A percentile compares a stretch with the other conserved stretches of the same genome.
Conservation (phyloP, 2,797 vertebrate genomes). For the Perodicticus potto region DNA sequence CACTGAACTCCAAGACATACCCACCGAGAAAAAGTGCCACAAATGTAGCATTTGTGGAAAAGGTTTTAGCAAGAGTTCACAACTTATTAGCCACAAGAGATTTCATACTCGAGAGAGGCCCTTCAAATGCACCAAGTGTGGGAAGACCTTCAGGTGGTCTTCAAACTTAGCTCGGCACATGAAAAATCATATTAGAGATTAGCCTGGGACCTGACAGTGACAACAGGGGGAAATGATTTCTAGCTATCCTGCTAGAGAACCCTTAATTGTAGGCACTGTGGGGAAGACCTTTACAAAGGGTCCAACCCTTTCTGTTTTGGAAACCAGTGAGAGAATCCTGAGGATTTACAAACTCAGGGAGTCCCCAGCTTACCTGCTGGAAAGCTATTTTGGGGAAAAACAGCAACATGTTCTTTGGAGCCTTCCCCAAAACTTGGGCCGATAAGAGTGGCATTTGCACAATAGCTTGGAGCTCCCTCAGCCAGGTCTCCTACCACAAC, state of each 20-base stretch:
- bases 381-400: not conserved
- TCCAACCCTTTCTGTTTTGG: not conserved
- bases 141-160: conserved; percentile 83
- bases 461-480: not conserved
- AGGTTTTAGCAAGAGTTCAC: conserved; percentile 74
- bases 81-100: conserved; percentile 77
- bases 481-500: not conserved
- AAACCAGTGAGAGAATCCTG: conserved; percentile 3
- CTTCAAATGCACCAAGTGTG: conserved; percentile 76
- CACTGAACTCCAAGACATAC: not conserved
- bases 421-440: not conserved
- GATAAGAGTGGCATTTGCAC: not conserved
- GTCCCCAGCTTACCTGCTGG: not conserved
- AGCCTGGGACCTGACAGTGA: not conserved
- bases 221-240: not conserved
- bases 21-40: conserved; percentile 54
- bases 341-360: not conserved
- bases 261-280: not conserved
- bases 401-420: not conserved
- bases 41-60: conserved; percentile 77
- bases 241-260: not conserved
- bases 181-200: conserved; percentile 69
- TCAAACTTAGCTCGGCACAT: conserved; percentile 79
- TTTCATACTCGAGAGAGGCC: conserved; percentile 80
- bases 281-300: not conserved